These are phyloP conservation scores for Meles meles DNA, from an alignment of 2,113 vertebrate genomes.

Conservation along the genomic window DNA sequence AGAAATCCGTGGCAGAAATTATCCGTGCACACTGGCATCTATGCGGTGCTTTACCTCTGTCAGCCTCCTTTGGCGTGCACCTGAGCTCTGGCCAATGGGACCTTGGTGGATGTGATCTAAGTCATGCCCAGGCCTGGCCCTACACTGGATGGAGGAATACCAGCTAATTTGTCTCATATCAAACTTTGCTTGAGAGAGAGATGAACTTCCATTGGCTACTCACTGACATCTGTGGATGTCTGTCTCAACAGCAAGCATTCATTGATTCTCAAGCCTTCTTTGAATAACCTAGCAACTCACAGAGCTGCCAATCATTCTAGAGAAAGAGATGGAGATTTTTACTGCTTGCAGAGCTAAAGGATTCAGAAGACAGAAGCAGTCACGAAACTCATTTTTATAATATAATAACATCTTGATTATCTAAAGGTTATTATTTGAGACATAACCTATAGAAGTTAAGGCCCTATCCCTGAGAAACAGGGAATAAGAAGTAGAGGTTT, in stretches of 20 bases:
- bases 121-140: background rate
- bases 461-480: background rate
- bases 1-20: background rate
- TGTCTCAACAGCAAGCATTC: background rate
- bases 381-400: background rate
- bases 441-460: background rate
- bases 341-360: background rate
- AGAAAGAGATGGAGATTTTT: background rate
- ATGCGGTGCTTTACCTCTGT: background rate
- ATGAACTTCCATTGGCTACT: background rate
- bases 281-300: background rate
- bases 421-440: background rate
- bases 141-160: background rate
- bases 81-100: background rate
- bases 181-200: background rate
- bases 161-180: background rate
- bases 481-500: background rate
- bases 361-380: background rate
- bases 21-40: background rate
- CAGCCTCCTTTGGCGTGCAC: background rate
- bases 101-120: background rate
- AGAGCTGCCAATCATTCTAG: background rate
- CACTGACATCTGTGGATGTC: background rate
- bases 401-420: background rate
- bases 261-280: conserved; percentile 10